phyloP scores from a whole-genome alignment of 1,140 invertebrate species.

The Melitaea cinxia region DNA sequence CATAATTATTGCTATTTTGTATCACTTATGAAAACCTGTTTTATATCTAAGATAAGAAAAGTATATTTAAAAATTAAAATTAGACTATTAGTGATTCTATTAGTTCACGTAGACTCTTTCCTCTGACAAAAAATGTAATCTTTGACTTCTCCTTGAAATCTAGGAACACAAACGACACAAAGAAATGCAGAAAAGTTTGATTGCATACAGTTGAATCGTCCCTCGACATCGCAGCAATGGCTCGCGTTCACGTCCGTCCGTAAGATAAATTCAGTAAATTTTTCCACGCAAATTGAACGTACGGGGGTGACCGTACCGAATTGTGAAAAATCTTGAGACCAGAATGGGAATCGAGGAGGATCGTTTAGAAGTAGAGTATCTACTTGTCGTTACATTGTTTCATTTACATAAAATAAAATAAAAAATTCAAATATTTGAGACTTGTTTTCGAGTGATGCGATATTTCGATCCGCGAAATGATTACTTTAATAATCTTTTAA shows the following conservation, averaged over 20 bases:
- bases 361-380: not conserved
- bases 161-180: constrained; percentile 2
- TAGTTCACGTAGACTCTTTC: no score
- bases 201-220: constrained; percentile 19
- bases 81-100: no score
- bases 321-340: constrained; percentile 16
- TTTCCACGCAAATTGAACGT: constrained; percentile 22
- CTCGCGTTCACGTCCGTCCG: constrained; percentile 3
- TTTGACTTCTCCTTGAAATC: not conserved
- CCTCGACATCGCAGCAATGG: constrained; percentile 4
- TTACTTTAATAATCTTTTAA: no score
- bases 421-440: no score
- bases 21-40: no score
- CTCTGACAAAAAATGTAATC: not conserved
- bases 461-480: no score
- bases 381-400: not conserved
- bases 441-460: no score
- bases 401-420: not conserved
- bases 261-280: constrained; percentile 22
- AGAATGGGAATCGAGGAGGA: constrained; percentile 3
- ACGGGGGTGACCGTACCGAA: constrained; percentile 13
- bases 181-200: constrained; percentile 15
- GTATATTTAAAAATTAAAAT: no score
- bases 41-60: no score
- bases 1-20: no score